Conservation (phyloP, 2,113 vertebrate species). For the Dipodomys spectabilis region DNA sequence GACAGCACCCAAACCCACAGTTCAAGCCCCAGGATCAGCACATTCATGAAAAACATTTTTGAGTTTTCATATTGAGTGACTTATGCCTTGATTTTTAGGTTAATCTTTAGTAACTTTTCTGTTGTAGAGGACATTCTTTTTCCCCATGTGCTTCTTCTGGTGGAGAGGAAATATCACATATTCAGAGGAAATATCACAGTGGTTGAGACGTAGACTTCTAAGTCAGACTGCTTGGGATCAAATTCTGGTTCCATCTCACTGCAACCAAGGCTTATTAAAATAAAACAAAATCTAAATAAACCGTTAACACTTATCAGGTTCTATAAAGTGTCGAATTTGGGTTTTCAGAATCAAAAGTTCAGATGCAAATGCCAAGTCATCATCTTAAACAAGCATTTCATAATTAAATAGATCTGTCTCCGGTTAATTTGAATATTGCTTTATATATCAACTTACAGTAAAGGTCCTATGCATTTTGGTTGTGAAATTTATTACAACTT, state of each 20-base stretch:
- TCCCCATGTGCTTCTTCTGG: neutral
- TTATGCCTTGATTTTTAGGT: neutral
- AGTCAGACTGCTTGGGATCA: neutral
- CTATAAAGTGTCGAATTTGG: slow-evolving; percentile 38
- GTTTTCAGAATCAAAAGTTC: slow-evolving; percentile 52
- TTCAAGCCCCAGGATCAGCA: too few relatives aligned
- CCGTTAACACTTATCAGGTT: neutral
- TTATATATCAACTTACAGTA: neutral
- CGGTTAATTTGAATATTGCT: slow-evolving; percentile 2
- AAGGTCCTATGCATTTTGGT: neutral
- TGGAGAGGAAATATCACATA: too few relatives aligned
- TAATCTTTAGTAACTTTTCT: neutral
- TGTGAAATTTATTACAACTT: slow-evolving; percentile 23
- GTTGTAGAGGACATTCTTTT: neutral
- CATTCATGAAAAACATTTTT: neutral
- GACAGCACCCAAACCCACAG: too few relatives aligned
- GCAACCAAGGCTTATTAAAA: neutral
- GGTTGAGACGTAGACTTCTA: neutral
- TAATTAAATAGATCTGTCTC: neutral
- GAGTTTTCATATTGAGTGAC: neutral
- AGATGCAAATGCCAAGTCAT: slow-evolving; percentile 23
- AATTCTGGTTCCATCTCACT: neutral
- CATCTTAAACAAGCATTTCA: slow-evolving; percentile 35
- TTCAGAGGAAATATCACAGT: neutral
- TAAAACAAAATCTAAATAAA: slow-evolving; percentile 18